These are phyloP conservation scores for Dendrocincla tyrannina DNA, from an alignment of 2,797 vertebrate species.

Conservation along the genomic window DNA sequence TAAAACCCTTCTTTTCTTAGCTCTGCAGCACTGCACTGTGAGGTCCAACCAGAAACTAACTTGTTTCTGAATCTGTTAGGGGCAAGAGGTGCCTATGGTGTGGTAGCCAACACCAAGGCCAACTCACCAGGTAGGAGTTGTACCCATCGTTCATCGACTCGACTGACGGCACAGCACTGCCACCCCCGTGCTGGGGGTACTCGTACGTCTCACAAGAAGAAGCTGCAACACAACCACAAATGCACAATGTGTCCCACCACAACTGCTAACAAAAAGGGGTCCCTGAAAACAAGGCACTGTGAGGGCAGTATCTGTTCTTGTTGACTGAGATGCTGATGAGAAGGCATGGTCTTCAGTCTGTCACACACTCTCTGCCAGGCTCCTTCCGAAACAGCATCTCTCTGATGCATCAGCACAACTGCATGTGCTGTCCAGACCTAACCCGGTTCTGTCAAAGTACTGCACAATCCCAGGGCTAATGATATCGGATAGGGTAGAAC, in stretches of 20 bases:
- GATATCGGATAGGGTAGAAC: background rate
- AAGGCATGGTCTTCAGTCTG: background rate
- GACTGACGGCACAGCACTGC: constrained; percentile 83
- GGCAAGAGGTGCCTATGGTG: background rate
- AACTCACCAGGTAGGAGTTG: constrained; percentile 89
- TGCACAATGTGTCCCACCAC: background rate
- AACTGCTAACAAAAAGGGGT: background rate
- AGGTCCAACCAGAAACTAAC: background rate
- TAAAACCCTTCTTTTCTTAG: background rate
- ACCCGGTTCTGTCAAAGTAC: background rate
- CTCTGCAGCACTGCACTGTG: background rate
- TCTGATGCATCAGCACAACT: background rate
- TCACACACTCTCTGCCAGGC: background rate
- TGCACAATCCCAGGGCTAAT: background rate
- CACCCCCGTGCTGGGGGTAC: constrained; percentile 83
- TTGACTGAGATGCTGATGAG: background rate
- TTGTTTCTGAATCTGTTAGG: background rate
- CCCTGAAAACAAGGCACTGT: background rate
- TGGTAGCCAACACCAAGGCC: background rate
- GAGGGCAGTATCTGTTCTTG: background rate
- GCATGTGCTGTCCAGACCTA: accelerated
- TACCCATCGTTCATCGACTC: constrained; percentile 90
- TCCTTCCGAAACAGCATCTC: background rate
- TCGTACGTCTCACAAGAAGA: constrained; percentile 94
- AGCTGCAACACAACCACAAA: constrained; percentile 77